These are phyloP conservation scores for Lepeophtheirus salmonis DNA, from an alignment of 1,140 invertebrate species.

Conservation along the genomic window DNA sequence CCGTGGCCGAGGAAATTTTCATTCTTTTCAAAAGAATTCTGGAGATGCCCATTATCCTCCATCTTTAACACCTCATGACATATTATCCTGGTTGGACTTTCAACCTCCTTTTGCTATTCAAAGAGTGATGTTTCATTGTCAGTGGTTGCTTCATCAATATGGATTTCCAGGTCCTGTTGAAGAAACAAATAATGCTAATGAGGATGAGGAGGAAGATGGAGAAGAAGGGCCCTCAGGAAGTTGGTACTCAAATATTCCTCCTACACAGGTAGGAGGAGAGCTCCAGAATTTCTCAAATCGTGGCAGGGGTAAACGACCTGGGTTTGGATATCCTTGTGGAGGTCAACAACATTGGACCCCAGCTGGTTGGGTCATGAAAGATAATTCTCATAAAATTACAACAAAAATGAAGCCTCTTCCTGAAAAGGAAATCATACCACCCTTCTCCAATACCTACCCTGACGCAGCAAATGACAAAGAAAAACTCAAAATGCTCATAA, in stretches of 20 bases:
- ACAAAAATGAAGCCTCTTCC: conserved; percentile 15
- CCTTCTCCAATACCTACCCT: not conserved
- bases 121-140: not conserved
- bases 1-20: too few relatives aligned
- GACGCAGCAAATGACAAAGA: conserved; percentile 4
- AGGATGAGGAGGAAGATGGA: not conserved
- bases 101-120: not conserved
- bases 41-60: not conserved
- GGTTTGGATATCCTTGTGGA: not conserved
- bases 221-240: not conserved
- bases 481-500: conserved; percentile 11
- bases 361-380: conserved; percentile 3
- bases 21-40: too few relatives aligned
- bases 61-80: not conserved
- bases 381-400: conserved; percentile 15
- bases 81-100: conserved; percentile 3
- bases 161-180: not conserved
- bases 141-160: conserved; percentile 3
- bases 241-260: not conserved
- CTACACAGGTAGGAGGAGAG: not conserved
- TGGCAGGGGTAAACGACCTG: too few relatives aligned
- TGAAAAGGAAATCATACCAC: conserved; percentile 13
- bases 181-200: not conserved
- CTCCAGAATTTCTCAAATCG: too few relatives aligned
- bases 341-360: conserved; percentile 5